Base-by-base conservation (phyloP, 2,113 vertebrate genomes). In the Casuarius casuarius region DNA sequence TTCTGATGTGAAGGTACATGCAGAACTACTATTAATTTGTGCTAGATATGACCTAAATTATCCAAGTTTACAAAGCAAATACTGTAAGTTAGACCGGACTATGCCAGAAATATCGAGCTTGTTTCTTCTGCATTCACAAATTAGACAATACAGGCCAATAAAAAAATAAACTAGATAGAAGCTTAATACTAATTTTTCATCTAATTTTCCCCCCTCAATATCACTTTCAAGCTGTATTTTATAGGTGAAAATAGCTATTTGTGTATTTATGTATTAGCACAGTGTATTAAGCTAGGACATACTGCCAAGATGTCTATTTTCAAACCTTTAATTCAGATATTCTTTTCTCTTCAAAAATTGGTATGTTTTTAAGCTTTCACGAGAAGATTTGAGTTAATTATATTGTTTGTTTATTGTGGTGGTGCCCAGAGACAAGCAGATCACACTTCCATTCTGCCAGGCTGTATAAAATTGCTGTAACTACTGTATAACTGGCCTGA, bases 31-130 rank as follows among this genome's bases (percentile, higher is more conserved):
- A 2, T 29, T 28, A 17, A 8, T 12, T 63, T 77, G 46, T 71
- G 35, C 15, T 87, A 76, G 68, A 75, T 83, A 59, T 75, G 76
- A 92, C 70, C 48, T 81, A 72, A 94, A 9, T 70, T 81, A 86
- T 44, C 6, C 0, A 2, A 82, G 33, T 26, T 73, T 84, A 54
- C 61, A 79, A 91, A 84, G 22, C 5, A 79, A 73, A 70, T 78
- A 70, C 49, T 49, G 48, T 26, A 63, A 2, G 0, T 81, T 62
- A 82, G 51, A 66, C 9, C 7, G 77, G 75, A 48, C 25, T 21
- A 19, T 85, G 29, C 12, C 21, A 77, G 35, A 74, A 88, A 63
- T 54, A 81, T 8, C 26, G 46, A 35, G 13, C 28, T 54, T 66
- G 66, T 71, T 70, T 90, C 73, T 74, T 66, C 72, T 80, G 7